phyloP scores from a whole-genome alignment of 2,797 vertebrate genomes.

The Furcifer pardalis region DNA sequence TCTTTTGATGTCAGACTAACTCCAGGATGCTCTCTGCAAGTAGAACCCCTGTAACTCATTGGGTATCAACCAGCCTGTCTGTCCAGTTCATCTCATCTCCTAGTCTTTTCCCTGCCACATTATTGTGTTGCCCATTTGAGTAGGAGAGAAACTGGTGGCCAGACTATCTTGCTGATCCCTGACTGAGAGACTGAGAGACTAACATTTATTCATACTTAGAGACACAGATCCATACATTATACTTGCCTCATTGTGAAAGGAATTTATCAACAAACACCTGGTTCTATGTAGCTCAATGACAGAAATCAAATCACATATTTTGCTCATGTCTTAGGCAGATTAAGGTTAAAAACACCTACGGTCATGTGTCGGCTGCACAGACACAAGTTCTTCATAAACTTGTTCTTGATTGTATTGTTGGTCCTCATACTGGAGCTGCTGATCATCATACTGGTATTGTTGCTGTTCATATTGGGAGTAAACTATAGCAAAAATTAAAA shows the following conservation, averaged over 20 bases:
- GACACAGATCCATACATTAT: neutral
- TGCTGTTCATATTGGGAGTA: conserved; percentile 21
- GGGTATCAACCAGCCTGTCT: neutral
- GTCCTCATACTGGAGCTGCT: conserved; percentile 16
- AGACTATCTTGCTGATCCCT: too few relatives aligned
- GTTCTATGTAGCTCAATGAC: neutral
- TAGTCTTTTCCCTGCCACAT: neutral
- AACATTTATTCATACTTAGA: neutral
- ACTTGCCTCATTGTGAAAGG: neutral
- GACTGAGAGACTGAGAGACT: neutral
- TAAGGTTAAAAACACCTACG: conserved; percentile 51
- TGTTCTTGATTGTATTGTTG: conserved; percentile 17
- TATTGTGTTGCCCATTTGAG: neutral
- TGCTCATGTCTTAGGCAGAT: neutral
- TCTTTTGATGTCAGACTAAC: neutral
- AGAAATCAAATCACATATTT: neutral
- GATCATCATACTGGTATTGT: neutral
- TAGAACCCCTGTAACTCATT: neutral
- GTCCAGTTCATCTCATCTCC: neutral
- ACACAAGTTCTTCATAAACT: conserved; percentile 3
- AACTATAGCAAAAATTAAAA: conserved; percentile 47
- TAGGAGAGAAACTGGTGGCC: too few relatives aligned
- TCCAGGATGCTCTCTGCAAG: neutral
- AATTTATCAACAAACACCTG: neutral
- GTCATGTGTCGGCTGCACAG: conserved; percentile 27